phyloP scores from a whole-genome alignment of 2,797 vertebrate species.

The Pygocentrus nattereri region DNA sequence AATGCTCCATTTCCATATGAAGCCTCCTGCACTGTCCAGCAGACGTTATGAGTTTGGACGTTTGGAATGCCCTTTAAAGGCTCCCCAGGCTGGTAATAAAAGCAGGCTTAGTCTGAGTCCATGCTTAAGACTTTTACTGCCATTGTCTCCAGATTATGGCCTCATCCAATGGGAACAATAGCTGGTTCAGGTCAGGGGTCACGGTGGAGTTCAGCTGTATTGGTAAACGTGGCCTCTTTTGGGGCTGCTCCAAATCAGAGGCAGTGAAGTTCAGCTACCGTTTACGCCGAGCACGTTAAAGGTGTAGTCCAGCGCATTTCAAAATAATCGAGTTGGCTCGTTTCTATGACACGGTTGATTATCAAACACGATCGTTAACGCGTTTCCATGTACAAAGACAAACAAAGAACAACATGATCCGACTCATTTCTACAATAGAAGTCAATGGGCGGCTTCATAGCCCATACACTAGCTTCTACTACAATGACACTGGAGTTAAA shows the following conservation, averaged over 20 bases:
- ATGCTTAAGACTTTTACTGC: constrained; percentile 20
- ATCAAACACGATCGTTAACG: too few species aligned
- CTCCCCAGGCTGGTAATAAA: constrained; percentile 12
- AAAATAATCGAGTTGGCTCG: too few species aligned
- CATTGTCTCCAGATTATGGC: constrained; percentile 39
- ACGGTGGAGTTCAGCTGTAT: not conserved
- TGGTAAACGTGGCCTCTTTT: not conserved
- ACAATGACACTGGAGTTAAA: too few species aligned
- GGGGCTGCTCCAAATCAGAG: not conserved
- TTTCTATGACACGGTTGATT: too few species aligned
- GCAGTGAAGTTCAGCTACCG: not conserved
- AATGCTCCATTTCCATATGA: not conserved
- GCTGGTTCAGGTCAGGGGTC: constrained; percentile 5
- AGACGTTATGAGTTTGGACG: not conserved
- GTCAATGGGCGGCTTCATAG: too few species aligned
- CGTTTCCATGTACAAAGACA: too few species aligned
- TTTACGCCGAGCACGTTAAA: not conserved
- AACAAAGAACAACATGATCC: too few species aligned
- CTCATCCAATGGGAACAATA: constrained; percentile 40
- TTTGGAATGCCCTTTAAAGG: not conserved
- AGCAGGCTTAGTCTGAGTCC: constrained; percentile 22
- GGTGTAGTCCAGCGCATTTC: too few species aligned
- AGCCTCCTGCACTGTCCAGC: constrained; percentile 1
- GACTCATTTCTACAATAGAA: too few species aligned
- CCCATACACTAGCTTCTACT: too few species aligned